phyloP scores from a whole-genome alignment of 1,140 invertebrate species.

The Pseudomyrmex concolor region DNA sequence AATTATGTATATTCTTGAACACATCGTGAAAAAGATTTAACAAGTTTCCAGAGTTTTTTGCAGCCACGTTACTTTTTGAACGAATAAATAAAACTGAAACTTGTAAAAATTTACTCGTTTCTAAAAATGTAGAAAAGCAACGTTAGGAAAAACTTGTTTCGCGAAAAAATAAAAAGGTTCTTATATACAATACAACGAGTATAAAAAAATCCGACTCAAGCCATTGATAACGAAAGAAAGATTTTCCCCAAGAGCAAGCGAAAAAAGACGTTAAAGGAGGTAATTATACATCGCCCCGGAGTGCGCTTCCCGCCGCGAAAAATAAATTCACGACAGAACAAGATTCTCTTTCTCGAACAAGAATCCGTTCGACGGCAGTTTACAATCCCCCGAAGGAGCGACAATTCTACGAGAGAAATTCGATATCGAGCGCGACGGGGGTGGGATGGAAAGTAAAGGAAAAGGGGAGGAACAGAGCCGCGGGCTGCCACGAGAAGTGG shows the following conservation, averaged over 20 bases:
- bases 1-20: slow-evolving; percentile 1
- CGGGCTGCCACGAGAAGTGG: slow-evolving; percentile 4
- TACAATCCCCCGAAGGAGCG: slow-evolving; percentile 51
- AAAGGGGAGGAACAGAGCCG: not conserved
- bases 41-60: not conserved
- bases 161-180: not conserved
- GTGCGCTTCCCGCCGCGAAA: slow-evolving; percentile 16
- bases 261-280: slow-evolving; percentile 3
- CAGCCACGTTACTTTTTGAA: not conserved
- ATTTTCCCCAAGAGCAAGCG: not conserved
- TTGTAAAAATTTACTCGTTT: not conserved
- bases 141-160: not conserved
- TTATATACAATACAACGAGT: slow-evolving; percentile 29
- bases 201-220: slow-evolving; percentile 14
- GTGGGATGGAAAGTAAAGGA: not conserved
- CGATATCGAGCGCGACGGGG: slow-evolving; percentile 42
- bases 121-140: not conserved
- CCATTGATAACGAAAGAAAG: slow-evolving; percentile 1
- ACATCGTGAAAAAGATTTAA: not conserved
- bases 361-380: slow-evolving; percentile 32
- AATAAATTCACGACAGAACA: slow-evolving; percentile 37
- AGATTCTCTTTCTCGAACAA: not conserved
- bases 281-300: slow-evolving; percentile 37
- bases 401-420: slow-evolving; percentile 60
- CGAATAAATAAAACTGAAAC: too few species aligned